Evolutionary conservation across 2,888 invertebrate genomes (phyloP).

Genomic region (Auanema sp.): DNA sequence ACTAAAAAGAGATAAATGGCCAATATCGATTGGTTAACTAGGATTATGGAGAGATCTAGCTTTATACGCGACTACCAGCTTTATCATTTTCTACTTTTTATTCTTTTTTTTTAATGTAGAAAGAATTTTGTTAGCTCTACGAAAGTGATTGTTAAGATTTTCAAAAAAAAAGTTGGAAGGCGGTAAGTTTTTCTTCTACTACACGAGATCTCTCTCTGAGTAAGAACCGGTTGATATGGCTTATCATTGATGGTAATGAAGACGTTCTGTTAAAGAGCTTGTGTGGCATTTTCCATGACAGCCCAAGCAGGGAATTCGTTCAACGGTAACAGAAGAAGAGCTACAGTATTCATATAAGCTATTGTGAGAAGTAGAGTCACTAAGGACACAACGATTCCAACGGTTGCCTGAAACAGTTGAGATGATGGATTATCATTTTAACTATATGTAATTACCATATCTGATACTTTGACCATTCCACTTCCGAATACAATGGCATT

Average conservation of each 20-base stretch:
- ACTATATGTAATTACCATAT: constrained; percentile 39
- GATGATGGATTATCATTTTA: not conserved
- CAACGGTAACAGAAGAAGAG: constrained; percentile 32
- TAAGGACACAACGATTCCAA: constrained; percentile 36
- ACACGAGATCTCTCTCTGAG: too few relatives aligned
- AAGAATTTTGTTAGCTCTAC: too few relatives aligned
- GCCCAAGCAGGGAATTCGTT: constrained; percentile 33
- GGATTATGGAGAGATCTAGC: too few relatives aligned
- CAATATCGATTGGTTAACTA: too few relatives aligned
- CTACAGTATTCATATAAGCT: constrained; percentile 41
- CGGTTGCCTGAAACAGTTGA: constrained; percentile 35
- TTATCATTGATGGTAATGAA: too few relatives aligned
- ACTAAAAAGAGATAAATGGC: too few relatives aligned
- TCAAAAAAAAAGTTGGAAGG: not conserved
- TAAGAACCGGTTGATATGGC: too few relatives aligned
- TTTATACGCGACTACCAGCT: too few relatives aligned
- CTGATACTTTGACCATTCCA: constrained; percentile 51
- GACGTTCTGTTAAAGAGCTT: not conserved
- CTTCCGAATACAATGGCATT: constrained; percentile 77
- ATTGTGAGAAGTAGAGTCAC: constrained; percentile 36
- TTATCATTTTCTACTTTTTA: too few relatives aligned
- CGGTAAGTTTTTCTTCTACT: too few relatives aligned
- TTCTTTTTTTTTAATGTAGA: too few relatives aligned
- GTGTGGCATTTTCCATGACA: constrained; percentile 15
- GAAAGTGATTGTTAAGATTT: too few relatives aligned